Evolutionary conservation across 2,888 invertebrate species (phyloP), one percentile per base, ranked within the genome.

Genomic region (Nowickia ferox): DNA sequence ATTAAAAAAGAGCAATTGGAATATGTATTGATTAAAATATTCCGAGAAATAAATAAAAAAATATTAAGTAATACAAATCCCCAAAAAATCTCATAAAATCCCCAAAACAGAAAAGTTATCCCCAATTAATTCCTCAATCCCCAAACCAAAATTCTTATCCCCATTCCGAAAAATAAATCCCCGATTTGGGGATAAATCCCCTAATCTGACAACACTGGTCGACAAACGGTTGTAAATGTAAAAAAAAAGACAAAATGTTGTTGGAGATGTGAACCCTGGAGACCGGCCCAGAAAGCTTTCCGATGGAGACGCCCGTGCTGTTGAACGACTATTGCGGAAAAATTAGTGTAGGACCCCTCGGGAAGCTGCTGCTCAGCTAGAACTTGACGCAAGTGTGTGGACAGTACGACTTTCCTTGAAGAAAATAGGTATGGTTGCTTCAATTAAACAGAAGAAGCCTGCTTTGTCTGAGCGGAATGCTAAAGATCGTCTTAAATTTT

Each of bases 341-440:
- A 19, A 10, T 55, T 5, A 55, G 22, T 22, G 55, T 22, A 22
- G 55, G 22, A 55, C 22, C 51, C 51, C n/a, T 51, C n/a, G 51
- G 51, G 51, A 51, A 51, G 51, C 51, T 51, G 51, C 51, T 51
- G n/a, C 51, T 51, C 51, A 51, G 51, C n/a, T 51, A 17, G 17
- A 51, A 51, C 51, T 51, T 51, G 51, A 51, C n/a, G 17, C n/a
- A 22, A 55, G 55, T 55, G 55, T 22, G 55, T 19, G 55, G 4
- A 55, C 55, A 55, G 55, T 22, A 55, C 22, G 55, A 19, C 19
- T 19, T 22, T 19, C 55, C 55, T 55, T 22, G 10, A 55, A 55
- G n/a, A 55, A 55, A 55, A 55, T 55, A 22, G 22, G 55, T 22
- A 30, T 55, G 22, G 22, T 13, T 10, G 22, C 55, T 19, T 19